Base-by-base conservation (phyloP, 2,797 vertebrate species). In the Nyctalus aviator region DNA sequence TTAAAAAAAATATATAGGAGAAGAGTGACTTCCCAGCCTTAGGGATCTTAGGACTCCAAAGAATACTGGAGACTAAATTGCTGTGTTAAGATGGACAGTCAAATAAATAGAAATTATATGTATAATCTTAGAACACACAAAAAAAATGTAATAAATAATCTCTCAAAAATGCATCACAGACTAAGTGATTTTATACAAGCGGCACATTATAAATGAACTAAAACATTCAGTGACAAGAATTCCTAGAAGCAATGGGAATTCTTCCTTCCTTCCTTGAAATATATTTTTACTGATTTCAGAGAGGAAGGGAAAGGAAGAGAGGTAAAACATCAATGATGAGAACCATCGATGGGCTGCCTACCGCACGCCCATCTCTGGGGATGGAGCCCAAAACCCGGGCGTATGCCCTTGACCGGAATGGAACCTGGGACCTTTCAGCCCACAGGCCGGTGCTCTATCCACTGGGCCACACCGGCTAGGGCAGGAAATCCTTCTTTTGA, bases 121-220 rank as follows among this genome's bases (percentile, higher is more conserved):
- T 44, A 53, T 3, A 72, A 78, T 32, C 46, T 87, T 82, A 90
- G n/a, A 92, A 57, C 17, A 90, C 27, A 92, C 35, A 13, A 88
- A 20, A 88, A 23, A 23, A 93, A 50, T 44, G 44, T 0, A 90
- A 14, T n/a, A 94, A 89, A 46, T 79, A 27, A 83, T 20, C 64
- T 81, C 69, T 87, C 48, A 92, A 88, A 82, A 85, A 78, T 48
- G 66, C 30, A 87, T 41, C 55, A 15, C 18, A 76, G 64, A 64
- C 30, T 89, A 79, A 90, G 68, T 46, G 32, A 32, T 72, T 71
- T 84, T 75, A 90, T 44, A 53, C 59, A 83, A 66, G 18, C 32
- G 18, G 72, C 20, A 93, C 41, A 53, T 69, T 20, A 82, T 44
- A 91, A 84, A 76, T 13, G 48, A 66, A 66, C 50, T 55, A 55